Evolutionary conservation across 2,888 invertebrate genomes (phyloP).

Genomic region (Zelleria hepariella): DNA sequence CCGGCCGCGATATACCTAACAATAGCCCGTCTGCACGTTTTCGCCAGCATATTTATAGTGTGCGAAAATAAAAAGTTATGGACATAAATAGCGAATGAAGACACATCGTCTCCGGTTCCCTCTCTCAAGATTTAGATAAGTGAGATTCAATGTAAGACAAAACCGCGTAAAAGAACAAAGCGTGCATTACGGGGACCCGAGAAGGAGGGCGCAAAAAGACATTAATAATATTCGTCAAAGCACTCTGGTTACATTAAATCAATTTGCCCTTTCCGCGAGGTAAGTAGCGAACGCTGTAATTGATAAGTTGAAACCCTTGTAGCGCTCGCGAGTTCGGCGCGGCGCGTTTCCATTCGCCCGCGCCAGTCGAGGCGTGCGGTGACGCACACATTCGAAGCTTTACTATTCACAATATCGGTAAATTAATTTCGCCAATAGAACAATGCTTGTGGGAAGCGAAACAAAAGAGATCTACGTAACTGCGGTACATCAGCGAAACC

Average conservation of each 20-base stretch:
- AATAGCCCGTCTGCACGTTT: background rate
- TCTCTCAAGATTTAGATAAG: constrained; percentile 46
- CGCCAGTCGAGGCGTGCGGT: background rate
- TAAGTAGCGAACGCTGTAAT: constrained; percentile 73
- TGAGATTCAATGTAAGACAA: constrained; percentile 64
- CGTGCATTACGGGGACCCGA: constrained; percentile 53
- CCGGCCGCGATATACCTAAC: constrained; percentile 1
- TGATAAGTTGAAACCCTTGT: constrained; percentile 73
- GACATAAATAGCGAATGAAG: background rate
- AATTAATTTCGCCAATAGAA: background rate
- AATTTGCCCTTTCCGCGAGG: constrained; percentile 72
- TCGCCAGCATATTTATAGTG: background rate
- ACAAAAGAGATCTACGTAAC: too few relatives aligned
- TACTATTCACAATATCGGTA: background rate
- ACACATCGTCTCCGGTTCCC: constrained; percentile 11
- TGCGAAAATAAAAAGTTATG: background rate
- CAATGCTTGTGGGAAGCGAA: background rate
- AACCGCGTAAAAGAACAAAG: constrained; percentile 65
- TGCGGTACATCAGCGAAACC: too few relatives aligned
- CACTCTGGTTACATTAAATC: constrained; percentile 73
- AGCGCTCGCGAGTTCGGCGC: constrained; percentile 52
- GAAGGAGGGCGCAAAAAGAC: constrained; percentile 67
- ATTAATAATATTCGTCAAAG: constrained; percentile 73
- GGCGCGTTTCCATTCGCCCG: constrained; percentile 1
- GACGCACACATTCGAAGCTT: background rate